Evolutionary conservation across 2,797 vertebrate genomes (phyloP).

Genomic region (Trachops cirrhosus): DNA sequence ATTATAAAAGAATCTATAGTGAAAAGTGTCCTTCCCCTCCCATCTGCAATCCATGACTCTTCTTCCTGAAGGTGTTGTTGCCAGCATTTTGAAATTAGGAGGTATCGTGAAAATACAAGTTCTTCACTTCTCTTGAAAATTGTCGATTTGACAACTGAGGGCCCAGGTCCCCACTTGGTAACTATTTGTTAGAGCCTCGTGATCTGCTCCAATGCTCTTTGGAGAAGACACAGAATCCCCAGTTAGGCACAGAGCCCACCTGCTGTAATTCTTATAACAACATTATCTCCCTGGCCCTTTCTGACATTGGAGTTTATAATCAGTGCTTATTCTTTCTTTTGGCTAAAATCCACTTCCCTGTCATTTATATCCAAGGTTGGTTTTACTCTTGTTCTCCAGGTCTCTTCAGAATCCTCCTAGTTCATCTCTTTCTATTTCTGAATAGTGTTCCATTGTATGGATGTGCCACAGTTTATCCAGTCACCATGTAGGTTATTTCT

Average conservation of each 20-base stretch:
- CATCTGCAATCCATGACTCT: not conserved
- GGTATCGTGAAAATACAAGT: not conserved
- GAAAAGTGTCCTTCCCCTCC: not conserved
- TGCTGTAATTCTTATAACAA: not conserved
- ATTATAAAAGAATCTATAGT: not conserved
- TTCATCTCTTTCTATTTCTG: not conserved
- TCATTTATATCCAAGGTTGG: not conserved
- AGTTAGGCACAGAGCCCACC: not conserved
- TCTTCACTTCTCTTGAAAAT: not conserved
- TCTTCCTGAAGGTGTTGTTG: not conserved
- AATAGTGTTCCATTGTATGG: not conserved
- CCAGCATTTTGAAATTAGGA: not conserved
- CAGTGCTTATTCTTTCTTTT: not conserved
- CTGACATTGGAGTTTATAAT: not conserved
- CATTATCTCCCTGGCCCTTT: not conserved
- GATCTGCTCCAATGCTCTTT: not conserved
- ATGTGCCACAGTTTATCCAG: no score
- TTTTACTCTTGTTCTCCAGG: not conserved
- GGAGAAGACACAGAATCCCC: not conserved
- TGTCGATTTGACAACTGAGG: not conserved
- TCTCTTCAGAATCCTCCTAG: not conserved
- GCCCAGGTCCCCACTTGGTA: not conserved
- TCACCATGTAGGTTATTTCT: no score
- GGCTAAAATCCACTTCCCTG: not conserved
- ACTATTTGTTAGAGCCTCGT: not conserved